These are phyloP conservation scores for Crotalus helleri DNA, from an alignment of 2,113 vertebrate genomes.

Conservation along the genomic window DNA sequence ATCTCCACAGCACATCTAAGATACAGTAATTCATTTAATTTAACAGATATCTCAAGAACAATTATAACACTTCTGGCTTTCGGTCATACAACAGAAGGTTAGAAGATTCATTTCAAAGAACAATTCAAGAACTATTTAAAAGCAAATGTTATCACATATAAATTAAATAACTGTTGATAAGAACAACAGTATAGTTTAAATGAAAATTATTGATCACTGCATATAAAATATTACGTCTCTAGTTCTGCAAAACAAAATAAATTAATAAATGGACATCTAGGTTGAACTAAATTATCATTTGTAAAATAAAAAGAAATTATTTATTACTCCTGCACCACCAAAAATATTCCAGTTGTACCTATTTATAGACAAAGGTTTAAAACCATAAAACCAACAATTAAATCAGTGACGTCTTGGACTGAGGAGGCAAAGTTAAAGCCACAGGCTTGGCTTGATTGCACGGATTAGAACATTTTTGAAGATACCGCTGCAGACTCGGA, in stretches of 20 bases:
- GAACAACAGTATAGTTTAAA: not conserved
- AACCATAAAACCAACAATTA: too few relatives aligned
- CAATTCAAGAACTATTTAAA: not conserved
- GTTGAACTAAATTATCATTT: not conserved
- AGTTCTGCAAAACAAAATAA: not conserved
- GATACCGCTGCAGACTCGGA: too few relatives aligned
- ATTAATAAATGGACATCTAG: not conserved
- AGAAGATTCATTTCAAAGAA: not conserved
- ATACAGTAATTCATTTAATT: constrained; percentile 18
- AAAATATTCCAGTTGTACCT: not conserved
- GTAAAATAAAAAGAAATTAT: not conserved
- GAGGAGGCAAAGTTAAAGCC: too few relatives aligned
- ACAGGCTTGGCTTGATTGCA: too few relatives aligned
- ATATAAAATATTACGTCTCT: not conserved
- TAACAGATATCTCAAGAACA: not conserved
- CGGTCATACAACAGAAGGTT: not conserved
- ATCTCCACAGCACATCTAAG: constrained; percentile 78
- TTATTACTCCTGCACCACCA: not conserved
- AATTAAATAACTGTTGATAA: not conserved
- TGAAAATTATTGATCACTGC: not conserved
- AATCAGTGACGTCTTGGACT: too few relatives aligned
- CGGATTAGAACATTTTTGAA: too few relatives aligned
- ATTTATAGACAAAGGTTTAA: too few relatives aligned
- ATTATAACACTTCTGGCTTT: not conserved
- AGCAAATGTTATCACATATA: not conserved